Evolutionary conservation across 2,797 vertebrate species (phyloP).

Genomic region (Falco rusticolus): DNA sequence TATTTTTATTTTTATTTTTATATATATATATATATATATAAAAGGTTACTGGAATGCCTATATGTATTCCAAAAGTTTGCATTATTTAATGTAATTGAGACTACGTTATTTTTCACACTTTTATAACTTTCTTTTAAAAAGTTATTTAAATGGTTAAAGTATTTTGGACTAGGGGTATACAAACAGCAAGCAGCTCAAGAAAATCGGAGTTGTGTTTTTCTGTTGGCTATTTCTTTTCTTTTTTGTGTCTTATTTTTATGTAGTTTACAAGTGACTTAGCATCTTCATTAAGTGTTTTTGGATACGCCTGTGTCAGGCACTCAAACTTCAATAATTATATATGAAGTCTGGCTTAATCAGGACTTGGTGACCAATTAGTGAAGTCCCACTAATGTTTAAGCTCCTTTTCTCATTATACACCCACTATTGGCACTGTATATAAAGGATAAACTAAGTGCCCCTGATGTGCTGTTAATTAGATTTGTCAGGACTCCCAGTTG

Average conservation of each 20-base stretch:
- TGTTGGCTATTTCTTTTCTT: not conserved
- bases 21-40: too few species aligned
- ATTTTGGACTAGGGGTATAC: not conserved
- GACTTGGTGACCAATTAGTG: constrained; percentile 56
- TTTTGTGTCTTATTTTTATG: not conserved
- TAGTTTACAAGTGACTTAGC: not conserved
- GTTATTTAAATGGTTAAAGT: not conserved
- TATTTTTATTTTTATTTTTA: not conserved
- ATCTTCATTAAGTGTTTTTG: not conserved
- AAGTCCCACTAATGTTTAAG: constrained; percentile 63
- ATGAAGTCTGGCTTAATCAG: constrained; percentile 45
- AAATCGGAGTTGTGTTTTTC: not conserved
- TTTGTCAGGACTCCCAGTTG: constrained; percentile 72
- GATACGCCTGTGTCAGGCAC: not conserved
- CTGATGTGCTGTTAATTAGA: constrained; percentile 73
- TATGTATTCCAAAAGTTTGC: not conserved
- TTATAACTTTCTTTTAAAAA: not conserved
- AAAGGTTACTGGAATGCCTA: not conserved
- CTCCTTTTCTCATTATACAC: constrained; percentile 53
- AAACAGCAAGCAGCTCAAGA: not conserved
- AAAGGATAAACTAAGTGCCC: constrained; percentile 61
- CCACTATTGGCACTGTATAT: constrained; percentile 49
- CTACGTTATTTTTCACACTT: not conserved
- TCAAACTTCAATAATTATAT: constrained; percentile 28
- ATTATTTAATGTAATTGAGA: not conserved